These are phyloP conservation scores for Argynnis bischoffii DNA, from an alignment of 2,888 invertebrate species.

Conservation along the genomic window DNA sequence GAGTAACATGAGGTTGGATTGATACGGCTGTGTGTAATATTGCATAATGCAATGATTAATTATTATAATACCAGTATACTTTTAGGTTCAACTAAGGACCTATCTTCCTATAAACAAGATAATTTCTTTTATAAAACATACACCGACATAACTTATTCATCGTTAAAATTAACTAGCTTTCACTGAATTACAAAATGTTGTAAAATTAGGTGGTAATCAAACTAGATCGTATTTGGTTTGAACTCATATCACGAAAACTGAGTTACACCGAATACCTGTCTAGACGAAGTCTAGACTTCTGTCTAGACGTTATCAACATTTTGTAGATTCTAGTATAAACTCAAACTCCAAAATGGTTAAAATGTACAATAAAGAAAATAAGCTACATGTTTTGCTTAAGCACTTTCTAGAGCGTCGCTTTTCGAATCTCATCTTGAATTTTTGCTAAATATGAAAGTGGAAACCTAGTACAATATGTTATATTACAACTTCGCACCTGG, in stretches of 20 bases:
- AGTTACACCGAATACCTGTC: slow-evolving; percentile 77
- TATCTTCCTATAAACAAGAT: no score
- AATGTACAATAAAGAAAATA: slow-evolving; percentile 30
- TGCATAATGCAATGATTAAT: slow-evolving; percentile 49
- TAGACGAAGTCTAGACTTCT: slow-evolving; percentile 76
- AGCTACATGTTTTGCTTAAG: slow-evolving; percentile 21
- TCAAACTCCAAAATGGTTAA: slow-evolving; percentile 35
- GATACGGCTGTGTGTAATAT: slow-evolving; percentile 45
- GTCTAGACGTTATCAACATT: slow-evolving; percentile 76
- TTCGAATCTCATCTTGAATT: slow-evolving; percentile 8
- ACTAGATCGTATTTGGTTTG: slow-evolving; percentile 56
- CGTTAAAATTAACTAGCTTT: background rate
- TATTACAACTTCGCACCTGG: slow-evolving; percentile 37
- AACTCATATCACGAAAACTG: slow-evolving; percentile 65
- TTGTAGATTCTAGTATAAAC: slow-evolving; percentile 51
- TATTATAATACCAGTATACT: background rate
- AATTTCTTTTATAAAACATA: no score
- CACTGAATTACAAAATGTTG: slow-evolving; percentile 6
- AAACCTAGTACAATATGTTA: slow-evolving; percentile 32
- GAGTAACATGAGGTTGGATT: slow-evolving; percentile 47
- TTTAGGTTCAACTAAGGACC: no score
- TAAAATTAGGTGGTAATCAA: slow-evolving; percentile 18
- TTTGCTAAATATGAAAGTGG: slow-evolving; percentile 28
- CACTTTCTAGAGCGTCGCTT: slow-evolving; percentile 14
- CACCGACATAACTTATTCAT: no score